Conservation (phyloP, 2,888 invertebrate genomes). For the Drosophila austrosaltans region DNA sequence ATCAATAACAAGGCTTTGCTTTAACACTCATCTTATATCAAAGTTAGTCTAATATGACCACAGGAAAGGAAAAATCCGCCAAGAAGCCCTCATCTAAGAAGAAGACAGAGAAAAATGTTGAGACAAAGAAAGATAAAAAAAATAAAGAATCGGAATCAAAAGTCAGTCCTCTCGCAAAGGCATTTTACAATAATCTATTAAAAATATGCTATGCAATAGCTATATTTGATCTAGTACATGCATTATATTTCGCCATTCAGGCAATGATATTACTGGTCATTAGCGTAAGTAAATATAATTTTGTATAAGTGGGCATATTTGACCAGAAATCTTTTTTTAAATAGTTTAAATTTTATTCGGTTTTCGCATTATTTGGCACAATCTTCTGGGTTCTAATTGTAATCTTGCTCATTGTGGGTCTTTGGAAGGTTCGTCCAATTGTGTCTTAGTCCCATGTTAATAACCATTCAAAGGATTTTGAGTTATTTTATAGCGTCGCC, state of each 20-base stretch:
- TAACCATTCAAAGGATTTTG: background rate
- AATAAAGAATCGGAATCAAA: background rate
- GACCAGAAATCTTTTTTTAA: background rate
- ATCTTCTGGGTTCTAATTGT: slow-evolving; percentile 61
- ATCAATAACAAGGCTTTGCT: slow-evolving; percentile 39
- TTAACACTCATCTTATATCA: slow-evolving; percentile 35
- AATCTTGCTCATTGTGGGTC: slow-evolving; percentile 58
- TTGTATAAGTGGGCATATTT: background rate
- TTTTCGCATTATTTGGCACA: slow-evolving; percentile 60
- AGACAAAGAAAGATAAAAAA: slow-evolving; percentile 18
- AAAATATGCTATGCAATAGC: slow-evolving; percentile 56
- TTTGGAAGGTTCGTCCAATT: slow-evolving; percentile 53
- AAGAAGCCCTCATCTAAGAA: slow-evolving; percentile 12
- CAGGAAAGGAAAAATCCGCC: slow-evolving; percentile 37
- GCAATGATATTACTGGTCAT: slow-evolving; percentile 48
- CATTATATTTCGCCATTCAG: slow-evolving; percentile 59
- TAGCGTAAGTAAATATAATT: slow-evolving; percentile 40
- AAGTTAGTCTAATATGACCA: slow-evolving; percentile 40
- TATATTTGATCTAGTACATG: slow-evolving; percentile 54
- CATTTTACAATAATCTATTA: slow-evolving; percentile 35
- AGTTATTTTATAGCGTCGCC: slow-evolving; percentile 38
- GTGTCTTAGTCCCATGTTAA: background rate
- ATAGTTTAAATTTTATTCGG: slow-evolving; percentile 46
- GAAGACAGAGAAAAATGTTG: slow-evolving; percentile 6
- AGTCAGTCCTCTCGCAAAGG: background rate